A percentile compares a stretch with the other conserved stretches of the same genome.
Evolutionary conservation across 2,113 vertebrate genomes (phyloP).

Genomic region (Pygoscelis adeliae): DNA sequence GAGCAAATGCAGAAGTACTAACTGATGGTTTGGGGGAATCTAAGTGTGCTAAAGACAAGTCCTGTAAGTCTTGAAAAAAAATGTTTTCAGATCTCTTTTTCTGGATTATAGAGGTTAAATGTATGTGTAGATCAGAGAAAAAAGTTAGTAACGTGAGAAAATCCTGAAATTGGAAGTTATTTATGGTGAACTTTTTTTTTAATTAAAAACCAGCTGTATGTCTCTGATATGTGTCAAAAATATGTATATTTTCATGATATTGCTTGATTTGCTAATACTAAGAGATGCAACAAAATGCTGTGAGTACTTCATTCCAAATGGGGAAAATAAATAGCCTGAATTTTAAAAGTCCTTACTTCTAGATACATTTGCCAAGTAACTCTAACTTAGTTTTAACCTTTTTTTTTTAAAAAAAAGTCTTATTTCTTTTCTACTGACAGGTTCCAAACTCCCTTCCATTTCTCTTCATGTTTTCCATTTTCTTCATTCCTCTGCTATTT

Average conservation of each 20-base stretch:
- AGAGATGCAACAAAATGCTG: background rate
- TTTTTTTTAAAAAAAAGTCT: background rate
- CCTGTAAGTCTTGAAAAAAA: background rate
- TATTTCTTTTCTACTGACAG: background rate
- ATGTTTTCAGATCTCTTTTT: background rate
- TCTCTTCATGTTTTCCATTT: background rate
- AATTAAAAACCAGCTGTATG: background rate
- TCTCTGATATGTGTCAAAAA: background rate
- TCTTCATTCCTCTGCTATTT: background rate
- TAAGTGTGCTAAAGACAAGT: background rate
- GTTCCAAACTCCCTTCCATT: background rate
- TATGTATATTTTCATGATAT: background rate
- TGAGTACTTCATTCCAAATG: background rate
- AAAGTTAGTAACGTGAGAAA: background rate
- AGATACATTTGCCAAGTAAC: background rate
- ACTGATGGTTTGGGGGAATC: background rate
- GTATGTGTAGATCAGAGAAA: background rate
- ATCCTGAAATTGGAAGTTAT: background rate
- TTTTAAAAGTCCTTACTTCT: background rate
- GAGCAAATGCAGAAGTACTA: background rate
- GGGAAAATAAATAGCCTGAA: background rate
- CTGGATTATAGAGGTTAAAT: background rate
- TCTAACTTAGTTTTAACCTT: background rate
- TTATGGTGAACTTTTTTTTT: background rate
- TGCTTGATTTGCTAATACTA: background rate